These are phyloP conservation scores for Achlya flavicornis DNA, from an alignment of 2,888 invertebrate species.

Conservation along the genomic window DNA sequence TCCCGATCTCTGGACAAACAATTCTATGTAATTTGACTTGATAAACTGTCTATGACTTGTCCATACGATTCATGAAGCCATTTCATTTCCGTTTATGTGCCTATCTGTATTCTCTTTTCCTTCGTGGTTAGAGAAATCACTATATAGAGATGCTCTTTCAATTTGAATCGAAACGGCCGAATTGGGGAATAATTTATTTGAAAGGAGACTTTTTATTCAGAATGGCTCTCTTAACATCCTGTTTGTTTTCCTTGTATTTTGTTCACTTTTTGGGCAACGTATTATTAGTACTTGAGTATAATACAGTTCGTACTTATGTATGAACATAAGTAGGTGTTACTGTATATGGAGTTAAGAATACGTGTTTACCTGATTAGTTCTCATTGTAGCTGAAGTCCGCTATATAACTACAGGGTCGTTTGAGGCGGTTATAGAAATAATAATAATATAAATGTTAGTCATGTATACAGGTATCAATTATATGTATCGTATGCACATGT, in stretches of 20 bases:
- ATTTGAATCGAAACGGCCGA: constrained; percentile 80
- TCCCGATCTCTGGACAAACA: constrained; percentile 33
- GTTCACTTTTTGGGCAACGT: constrained; percentile 35
- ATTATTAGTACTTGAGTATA: background rate
- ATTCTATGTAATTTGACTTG: constrained; percentile 51
- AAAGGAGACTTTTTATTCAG: constrained; percentile 69
- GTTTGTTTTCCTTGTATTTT: constrained; percentile 51
- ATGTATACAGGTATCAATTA: background rate
- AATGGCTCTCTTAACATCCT: constrained; percentile 58
- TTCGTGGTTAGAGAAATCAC: constrained; percentile 77
- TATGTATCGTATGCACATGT: background rate
- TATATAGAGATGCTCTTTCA: constrained; percentile 78
- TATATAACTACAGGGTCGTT: no score
- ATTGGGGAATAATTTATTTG: constrained; percentile 78
- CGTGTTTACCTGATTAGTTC: no score
- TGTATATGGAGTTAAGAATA: background rate
- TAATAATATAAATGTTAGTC: background rate
- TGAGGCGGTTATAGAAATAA: no score
- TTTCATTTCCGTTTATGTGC: constrained; percentile 77
- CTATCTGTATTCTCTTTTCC: constrained; percentile 78
- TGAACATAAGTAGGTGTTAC: no score
- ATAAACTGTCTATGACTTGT: constrained; percentile 62
- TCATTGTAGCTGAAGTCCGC: no score
- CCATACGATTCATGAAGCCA: constrained; percentile 72
- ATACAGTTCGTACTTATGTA: no score